Percentiles rank a stretch among this genome's conserved stretches.
These are phyloP conservation scores for Ranitomeya variabilis DNA, from an alignment of 2,113 vertebrate genomes.

Conservation along the genomic window DNA sequence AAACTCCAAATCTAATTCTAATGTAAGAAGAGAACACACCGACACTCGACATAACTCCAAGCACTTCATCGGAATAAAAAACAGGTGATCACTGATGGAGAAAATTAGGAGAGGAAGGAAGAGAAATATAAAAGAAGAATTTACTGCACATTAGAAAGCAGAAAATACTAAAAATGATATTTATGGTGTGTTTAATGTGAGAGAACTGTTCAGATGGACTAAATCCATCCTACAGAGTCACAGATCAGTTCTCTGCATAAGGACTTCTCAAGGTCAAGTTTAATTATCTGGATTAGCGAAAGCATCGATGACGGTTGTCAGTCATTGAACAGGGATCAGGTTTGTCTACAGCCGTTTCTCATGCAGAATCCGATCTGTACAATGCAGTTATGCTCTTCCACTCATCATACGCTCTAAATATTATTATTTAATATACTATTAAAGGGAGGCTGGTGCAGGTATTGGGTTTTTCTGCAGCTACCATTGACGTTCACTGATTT, in stretches of 20 bases:
- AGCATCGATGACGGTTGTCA: neutral
- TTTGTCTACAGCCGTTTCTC: neutral
- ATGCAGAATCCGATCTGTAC: neutral
- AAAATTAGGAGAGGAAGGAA: constrained; percentile 18
- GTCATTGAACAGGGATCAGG: neutral
- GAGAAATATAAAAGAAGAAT: constrained; percentile 16
- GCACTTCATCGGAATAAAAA: constrained; percentile 4
- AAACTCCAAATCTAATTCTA: neutral
- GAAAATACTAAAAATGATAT: constrained; percentile 18
- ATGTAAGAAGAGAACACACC: neutral
- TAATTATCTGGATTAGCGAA: neutral
- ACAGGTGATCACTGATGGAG: constrained; percentile 15
- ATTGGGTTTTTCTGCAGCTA: too few species aligned
- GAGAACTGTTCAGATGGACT: neutral
- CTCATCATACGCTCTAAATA: too few species aligned
- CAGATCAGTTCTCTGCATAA: neutral
- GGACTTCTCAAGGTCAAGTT: neutral
- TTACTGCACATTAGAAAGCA: constrained; percentile 28
- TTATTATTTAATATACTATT: too few species aligned
- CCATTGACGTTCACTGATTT: too few species aligned
- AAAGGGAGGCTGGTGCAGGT: too few species aligned
- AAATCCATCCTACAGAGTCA: neutral
- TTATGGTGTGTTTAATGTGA: constrained; percentile 22
- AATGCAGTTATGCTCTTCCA: too few species aligned
- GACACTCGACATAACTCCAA: constrained; percentile 1